Evolutionary conservation across 2,797 vertebrate species (phyloP), one percentile per base, ranked within the genome.

Genomic region (Takifugu ocellatus): DNA sequence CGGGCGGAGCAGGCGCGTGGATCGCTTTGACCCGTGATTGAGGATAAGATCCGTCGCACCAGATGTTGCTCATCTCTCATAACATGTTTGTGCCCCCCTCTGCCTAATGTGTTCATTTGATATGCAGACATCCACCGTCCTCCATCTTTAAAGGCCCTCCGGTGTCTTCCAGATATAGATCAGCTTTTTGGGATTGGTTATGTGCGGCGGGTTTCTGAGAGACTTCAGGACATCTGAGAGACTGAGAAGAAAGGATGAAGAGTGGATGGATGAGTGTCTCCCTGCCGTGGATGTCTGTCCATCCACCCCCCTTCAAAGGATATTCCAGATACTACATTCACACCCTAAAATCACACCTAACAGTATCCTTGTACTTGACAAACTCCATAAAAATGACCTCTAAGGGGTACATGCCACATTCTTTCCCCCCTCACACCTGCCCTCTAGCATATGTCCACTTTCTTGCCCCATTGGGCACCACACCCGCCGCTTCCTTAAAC

Each of bases 41-140:
- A 78, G 78, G 81, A 85, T 85, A 71, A 85, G 82, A 87, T 84
- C 76, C 61, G 72, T 72, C 25, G 59, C 75, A 80, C 76, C 89
- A 91, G 89, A 91, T 91, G 88, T 90, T 88, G 65, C 77, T 77
- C 76, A 86, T 87, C 77, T 87, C 82, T 87, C 86, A 89, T 83
- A 89, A 87, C 86, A 88, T 90, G 85, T 90, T 88, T 89, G 79
- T 84, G 83, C 87, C 80, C 78, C 71, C 82, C 75, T 57, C 63
- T 74, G 70, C 56, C 79, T 86, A 86, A 89, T 86, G 81, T 81
- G 61, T 82, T 84, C 78, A 86, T 85, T 70, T 76, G 82, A 87
- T 86, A 83, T 77, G 59, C 70, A 59, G 58, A 70, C 67, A 82
- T 87, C 84, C 74, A 75, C 65, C 72, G 65, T 78, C 84, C 69